A percentile compares a stretch with the other conserved stretches of the same genome.
phyloP scores from a whole-genome alignment of 2,888 invertebrate genomes.

The Zaprionus lineosus region DNA sequence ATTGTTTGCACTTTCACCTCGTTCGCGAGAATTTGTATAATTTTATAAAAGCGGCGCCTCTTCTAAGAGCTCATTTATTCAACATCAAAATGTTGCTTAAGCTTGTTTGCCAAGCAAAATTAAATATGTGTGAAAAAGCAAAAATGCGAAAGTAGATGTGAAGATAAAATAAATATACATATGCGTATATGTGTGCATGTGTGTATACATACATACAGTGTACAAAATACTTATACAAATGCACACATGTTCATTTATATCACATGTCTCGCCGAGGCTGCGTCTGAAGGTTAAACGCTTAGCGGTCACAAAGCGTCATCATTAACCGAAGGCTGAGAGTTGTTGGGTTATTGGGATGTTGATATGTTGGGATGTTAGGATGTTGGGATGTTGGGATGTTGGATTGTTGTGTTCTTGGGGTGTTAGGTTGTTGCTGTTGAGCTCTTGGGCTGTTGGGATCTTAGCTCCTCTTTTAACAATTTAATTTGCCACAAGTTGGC shows the following conservation, averaged over 20 bases:
- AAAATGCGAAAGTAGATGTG: constrained; percentile 49
- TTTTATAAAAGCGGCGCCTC: constrained; percentile 4
- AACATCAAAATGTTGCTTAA: constrained; percentile 55
- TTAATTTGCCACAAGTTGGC: constrained; percentile 66
- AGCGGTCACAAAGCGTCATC: constrained; percentile 75
- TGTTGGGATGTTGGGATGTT: not conserved
- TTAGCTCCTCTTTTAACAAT: constrained; percentile 54
- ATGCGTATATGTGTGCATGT: constrained; percentile 14
- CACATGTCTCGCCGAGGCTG: constrained; percentile 37
- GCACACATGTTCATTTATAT: constrained; percentile 14
- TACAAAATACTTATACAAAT: not conserved
- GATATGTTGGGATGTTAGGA: no score
- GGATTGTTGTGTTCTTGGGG: constrained; percentile 3
- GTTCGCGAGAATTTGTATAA: no score
- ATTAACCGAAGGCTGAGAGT: constrained; percentile 55
- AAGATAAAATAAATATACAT: constrained; percentile 46
- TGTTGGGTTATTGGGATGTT: constrained; percentile 4
- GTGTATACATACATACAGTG: not conserved
- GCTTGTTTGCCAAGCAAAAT: constrained; percentile 59
- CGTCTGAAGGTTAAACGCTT: constrained; percentile 69
- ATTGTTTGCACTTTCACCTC: no score
- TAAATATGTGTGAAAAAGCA: constrained; percentile 40
- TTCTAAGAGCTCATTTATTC: constrained; percentile 61
- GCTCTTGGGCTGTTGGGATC: not conserved
- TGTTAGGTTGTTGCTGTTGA: no score